These are phyloP conservation scores for Drosophila bifasciata DNA, from an alignment of 1,140 invertebrate genomes.

Conservation along the genomic window DNA sequence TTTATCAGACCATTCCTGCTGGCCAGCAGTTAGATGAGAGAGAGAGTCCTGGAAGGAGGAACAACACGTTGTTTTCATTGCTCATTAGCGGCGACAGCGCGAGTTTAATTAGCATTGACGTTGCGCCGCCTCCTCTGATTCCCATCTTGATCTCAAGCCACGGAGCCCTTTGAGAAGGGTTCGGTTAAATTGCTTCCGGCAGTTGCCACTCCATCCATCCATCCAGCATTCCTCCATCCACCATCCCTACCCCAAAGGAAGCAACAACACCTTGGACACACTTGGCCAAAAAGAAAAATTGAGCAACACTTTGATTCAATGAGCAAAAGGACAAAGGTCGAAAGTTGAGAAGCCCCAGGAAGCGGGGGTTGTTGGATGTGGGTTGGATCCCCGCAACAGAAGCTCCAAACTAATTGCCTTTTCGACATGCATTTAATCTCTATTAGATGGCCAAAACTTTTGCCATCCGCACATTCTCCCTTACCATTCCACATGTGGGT, in stretches of 20 bases:
- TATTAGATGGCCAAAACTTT: conserved; percentile 78
- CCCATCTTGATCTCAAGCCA: conserved; percentile 24
- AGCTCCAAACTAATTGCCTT: conserved; percentile 80
- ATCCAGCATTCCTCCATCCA: conserved; percentile 4
- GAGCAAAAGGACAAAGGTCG: conserved; percentile 52
- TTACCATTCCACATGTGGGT: conserved; percentile 71
- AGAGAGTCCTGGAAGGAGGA: conserved; percentile 5
- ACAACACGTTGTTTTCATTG: conserved; percentile 83
- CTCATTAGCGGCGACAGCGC: conserved; percentile 82
- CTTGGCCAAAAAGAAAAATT: conserved; percentile 66
- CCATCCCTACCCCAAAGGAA: conserved; percentile 19
- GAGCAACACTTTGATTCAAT: conserved; percentile 79
- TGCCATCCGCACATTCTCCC: not conserved
- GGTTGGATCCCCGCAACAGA: conserved; percentile 37
- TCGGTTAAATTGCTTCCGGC: conserved; percentile 69
- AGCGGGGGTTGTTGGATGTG: conserved; percentile 8
- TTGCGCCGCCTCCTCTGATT: conserved; percentile 65
- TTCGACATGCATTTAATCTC: conserved; percentile 84
- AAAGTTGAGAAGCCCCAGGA: conserved; percentile 13
- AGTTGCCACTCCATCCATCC: conserved; percentile 39
- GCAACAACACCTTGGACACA: conserved; percentile 57
- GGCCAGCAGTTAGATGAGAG: conserved; percentile 11
- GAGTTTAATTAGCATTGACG: conserved; percentile 82
- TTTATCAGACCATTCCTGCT: conserved; percentile 67
- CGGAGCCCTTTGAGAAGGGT: conserved; percentile 62